Percentiles rank a stretch among this genome's conserved stretches.
Conservation (phyloP, 2,888 invertebrate genomes). For the Endotricha flammealis region DNA sequence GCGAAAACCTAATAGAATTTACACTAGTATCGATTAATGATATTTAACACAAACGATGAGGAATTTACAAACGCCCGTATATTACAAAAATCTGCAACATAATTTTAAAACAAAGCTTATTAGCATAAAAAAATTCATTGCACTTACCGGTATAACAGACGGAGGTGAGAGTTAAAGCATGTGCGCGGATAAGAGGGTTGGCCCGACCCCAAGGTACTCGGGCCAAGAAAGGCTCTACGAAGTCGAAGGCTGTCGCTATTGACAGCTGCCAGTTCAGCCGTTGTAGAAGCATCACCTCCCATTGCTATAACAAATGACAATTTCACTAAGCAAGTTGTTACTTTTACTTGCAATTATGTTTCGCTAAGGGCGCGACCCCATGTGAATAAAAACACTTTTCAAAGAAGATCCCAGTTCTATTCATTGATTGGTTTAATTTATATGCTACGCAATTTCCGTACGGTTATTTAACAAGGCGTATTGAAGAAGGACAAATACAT, state of each 20-base stretch:
- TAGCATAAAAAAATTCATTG: slow-evolving; percentile 23
- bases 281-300: slow-evolving; percentile 87
- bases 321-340: slow-evolving; percentile 3
- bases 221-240: slow-evolving; percentile 87
- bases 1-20: slow-evolving; percentile 29
- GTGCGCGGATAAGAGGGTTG: slow-evolving; percentile 81
- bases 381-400: slow-evolving; percentile 37
- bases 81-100: slow-evolving; percentile 20
- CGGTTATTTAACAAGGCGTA: slow-evolving; percentile 30
- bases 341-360: not conserved
- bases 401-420: slow-evolving; percentile 20
- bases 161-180: slow-evolving; percentile 86
- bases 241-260: slow-evolving; percentile 88
- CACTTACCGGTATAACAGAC: slow-evolving; percentile 87
- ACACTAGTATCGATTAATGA: slow-evolving; percentile 45
- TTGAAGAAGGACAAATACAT: slow-evolving; percentile 41
- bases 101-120: not conserved
- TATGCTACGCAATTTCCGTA: slow-evolving; percentile 26
- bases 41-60: slow-evolving; percentile 41
- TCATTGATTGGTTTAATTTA: slow-evolving; percentile 27
- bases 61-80: slow-evolving; percentile 53
- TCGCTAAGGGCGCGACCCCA: slow-evolving; percentile 43
- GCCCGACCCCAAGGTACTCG: slow-evolving; percentile 80
- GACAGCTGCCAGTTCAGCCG: slow-evolving; percentile 89
- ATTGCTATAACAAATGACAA: slow-evolving; percentile 79